A percentile compares a stretch with the other conserved stretches of the same genome.
Evolutionary conservation across 2,888 invertebrate species (phyloP).

Genomic region (Poecilobothrus nobilitatus): DNA sequence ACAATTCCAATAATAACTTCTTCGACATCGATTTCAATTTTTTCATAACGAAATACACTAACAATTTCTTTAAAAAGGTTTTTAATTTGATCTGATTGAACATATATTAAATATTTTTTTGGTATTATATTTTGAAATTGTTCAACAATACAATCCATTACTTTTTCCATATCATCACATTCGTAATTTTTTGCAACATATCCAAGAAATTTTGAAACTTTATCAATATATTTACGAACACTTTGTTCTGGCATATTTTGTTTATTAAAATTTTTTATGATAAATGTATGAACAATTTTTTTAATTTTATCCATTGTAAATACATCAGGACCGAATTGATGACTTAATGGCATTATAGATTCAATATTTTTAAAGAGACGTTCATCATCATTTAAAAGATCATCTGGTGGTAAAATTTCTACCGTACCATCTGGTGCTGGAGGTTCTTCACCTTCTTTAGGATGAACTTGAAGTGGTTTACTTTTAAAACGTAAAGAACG

Average conservation of each 20-base stretch:
- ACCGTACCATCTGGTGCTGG: constrained; percentile 15
- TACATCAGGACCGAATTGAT: constrained; percentile 28
- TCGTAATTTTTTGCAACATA: constrained; percentile 39
- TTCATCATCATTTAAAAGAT: constrained; percentile 24
- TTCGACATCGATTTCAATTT: constrained; percentile 8
- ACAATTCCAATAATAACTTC: constrained; percentile 10
- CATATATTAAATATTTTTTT: constrained; percentile 35
- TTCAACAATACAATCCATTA: constrained; percentile 35
- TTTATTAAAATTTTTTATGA: constrained; percentile 30
- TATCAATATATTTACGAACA: constrained; percentile 34
- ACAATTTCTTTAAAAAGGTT: constrained; percentile 7
- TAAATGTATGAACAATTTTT: constrained; percentile 35
- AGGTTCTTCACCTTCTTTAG: constrained; percentile 19
- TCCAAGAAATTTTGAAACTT: constrained; percentile 35
- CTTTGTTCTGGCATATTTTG: constrained; percentile 29
- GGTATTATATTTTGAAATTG: constrained; percentile 36
- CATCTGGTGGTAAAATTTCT: constrained; percentile 27
- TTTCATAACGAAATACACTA: neutral
- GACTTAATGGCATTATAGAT: constrained; percentile 31
- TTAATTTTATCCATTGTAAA: constrained; percentile 35
- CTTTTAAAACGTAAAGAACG: constrained; percentile 37
- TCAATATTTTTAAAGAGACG: constrained; percentile 28
- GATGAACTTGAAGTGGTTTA: constrained; percentile 35
- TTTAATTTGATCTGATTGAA: constrained; percentile 23
- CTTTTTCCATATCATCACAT: constrained; percentile 34